Base-by-base conservation (phyloP, 2,113 vertebrate genomes). In the Salvelinus alpinus region DNA sequence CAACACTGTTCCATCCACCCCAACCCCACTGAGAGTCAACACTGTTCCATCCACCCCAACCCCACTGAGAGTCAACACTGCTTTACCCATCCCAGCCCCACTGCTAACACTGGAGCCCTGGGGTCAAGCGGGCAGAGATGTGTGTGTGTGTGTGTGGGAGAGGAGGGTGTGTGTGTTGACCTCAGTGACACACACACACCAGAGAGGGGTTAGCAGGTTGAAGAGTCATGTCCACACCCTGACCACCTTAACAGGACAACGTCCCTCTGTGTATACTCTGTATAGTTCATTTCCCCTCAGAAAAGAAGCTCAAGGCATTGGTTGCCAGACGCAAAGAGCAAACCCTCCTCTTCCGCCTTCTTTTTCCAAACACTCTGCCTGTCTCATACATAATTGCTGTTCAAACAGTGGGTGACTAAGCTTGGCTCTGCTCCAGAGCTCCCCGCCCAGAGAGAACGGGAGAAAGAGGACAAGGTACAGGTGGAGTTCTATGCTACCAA, bases 61-160 rank as follows among this genome's bases (percentile, higher is more conserved):
- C 72, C 80, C 87, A 90, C 83, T 79, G 71, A 78, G 75, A 90
- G 86, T 90, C 86, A 90, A 90, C 84, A 88, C 75, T 77, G 78
- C 75, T 84, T 87, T 82, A 86, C 86, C 78, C 80, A 79, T 80
- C 31, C 6, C 76, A 64, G 82, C 72, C 72, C 79, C 62, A 79
- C 64, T 75, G 64, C 81, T 89, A 86, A 88, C 85, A 82, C 74
- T 31, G 29, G 73, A 31, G 84, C 86, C 85, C 82, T 2, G 62
- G 72, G 88, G 85, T 87, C 85, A 89, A 81, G 85, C 13, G 9
- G 38, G 68, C 67, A 9, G 44, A 31, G 57, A 51, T 66, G 64
- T 54, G 51, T 54, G 48, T 59, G 57, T 60, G 59, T 59, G 57
- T 62, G 59, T 62, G 59, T 22, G 59, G 9, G 38, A 44, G 38